Percentiles rank a stretch among this genome's conserved stretches.
These are phyloP conservation scores for Craseonycteris thonglongyai DNA, from an alignment of 2,113 vertebrate genomes.

Conservation along the genomic window DNA sequence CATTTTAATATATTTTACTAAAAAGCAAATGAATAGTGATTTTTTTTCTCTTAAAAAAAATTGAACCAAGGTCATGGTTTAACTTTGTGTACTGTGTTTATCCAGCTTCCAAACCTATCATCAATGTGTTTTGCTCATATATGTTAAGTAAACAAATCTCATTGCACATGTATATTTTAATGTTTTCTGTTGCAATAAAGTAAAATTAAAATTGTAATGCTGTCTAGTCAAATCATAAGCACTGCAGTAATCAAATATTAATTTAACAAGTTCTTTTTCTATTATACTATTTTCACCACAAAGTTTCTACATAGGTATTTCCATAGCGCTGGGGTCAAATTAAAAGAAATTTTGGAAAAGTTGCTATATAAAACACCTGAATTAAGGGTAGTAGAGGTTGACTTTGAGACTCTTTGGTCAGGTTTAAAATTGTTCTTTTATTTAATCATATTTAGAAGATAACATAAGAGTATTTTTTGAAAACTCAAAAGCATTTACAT, in stretches of 20 bases:
- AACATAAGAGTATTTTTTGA: constrained; percentile 2
- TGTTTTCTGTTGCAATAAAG: constrained; percentile 68
- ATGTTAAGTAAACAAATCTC: constrained; percentile 65
- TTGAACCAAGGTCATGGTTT: background rate
- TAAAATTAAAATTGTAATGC: constrained; percentile 74
- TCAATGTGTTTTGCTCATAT: background rate
- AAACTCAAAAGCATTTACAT: constrained; percentile 41
- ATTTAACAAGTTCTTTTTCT: constrained; percentile 79
- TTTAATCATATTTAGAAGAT: constrained; percentile 55
- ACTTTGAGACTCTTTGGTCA: background rate
- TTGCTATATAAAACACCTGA: constrained; percentile 7
- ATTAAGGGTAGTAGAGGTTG: constrained; percentile 20
- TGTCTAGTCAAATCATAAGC: constrained; percentile 71
- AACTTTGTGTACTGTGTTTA: background rate
- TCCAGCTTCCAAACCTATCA: background rate
- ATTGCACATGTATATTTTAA: constrained; percentile 71
- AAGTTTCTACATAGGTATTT: constrained; percentile 73
- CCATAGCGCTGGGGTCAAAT: constrained; percentile 52
- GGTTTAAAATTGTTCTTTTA: constrained; percentile 14
- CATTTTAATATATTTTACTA: background rate
- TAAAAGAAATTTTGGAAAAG: background rate
- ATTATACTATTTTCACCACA: constrained; percentile 77
- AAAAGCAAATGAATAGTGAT: background rate
- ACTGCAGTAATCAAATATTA: constrained; percentile 72
- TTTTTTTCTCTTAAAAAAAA: background rate